phyloP scores from a whole-genome alignment of 2,797 vertebrate genomes.

The Darevskia nairensis region DNA sequence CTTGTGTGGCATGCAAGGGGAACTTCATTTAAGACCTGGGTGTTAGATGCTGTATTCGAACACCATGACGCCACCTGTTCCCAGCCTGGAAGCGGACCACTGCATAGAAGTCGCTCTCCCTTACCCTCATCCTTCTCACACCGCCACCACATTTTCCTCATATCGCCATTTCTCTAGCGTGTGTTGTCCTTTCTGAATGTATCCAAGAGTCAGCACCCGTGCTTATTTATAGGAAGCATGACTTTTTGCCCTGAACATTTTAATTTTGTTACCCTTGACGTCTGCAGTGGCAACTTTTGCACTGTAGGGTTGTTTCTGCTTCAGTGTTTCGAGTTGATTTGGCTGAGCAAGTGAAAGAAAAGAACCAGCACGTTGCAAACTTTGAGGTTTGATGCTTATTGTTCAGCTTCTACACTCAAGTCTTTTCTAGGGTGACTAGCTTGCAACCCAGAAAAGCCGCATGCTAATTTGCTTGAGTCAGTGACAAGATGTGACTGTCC shows the following conservation, averaged over 20 bases:
- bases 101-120: too few relatives aligned
- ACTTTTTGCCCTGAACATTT: neutral
- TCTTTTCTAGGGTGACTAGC: neutral
- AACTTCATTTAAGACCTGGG: too few relatives aligned
- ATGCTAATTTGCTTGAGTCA: neutral
- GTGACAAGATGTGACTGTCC: conserved; percentile 5
- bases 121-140: too few relatives aligned
- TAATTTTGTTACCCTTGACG: conserved; percentile 12
- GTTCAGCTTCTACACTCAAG: neutral
- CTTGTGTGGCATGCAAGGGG: too few relatives aligned
- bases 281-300: conserved; percentile 15
- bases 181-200: neutral
- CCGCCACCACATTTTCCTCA: neutral
- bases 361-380: neutral
- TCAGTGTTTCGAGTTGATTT: neutral
- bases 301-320: neutral
- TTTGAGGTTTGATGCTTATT: neutral
- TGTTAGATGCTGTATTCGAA: too few relatives aligned
- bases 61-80: too few relatives aligned
- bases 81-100: neutral
- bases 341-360: neutral
- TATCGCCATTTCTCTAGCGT: neutral
- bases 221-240: neutral
- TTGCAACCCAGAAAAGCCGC: neutral
- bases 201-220: neutral